These are phyloP conservation scores for Cephus spinipes DNA, from an alignment of 2,888 invertebrate genomes.

Conservation along the genomic window DNA sequence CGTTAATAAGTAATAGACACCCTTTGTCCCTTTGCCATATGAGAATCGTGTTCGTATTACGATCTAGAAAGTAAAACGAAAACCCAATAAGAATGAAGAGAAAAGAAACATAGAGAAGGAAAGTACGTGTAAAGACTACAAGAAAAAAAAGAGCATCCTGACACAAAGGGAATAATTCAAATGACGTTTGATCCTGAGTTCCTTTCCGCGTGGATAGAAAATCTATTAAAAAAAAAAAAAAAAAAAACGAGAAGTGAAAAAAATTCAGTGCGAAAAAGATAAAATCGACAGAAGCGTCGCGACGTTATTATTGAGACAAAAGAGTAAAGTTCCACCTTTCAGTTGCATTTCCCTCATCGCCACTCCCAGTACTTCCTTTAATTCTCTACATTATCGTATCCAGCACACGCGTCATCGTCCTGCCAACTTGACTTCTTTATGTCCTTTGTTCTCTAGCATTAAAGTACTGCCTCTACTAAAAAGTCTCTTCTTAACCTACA, in stretches of 20 bases:
- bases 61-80: too few relatives aligned
- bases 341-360: background rate
- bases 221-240: background rate
- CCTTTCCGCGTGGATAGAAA: background rate
- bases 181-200: background rate
- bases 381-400: background rate
- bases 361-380: background rate
- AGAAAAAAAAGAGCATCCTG: background rate
- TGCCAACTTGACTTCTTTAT: background rate
- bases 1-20: background rate
- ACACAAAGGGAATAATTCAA: background rate
- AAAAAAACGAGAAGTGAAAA: background rate
- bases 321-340: background rate
- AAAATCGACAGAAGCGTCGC: background rate
- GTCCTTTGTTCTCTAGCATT: background rate
- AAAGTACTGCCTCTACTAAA: background rate
- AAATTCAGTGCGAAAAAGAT: background rate
- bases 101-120: background rate
- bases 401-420: background rate
- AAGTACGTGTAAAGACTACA: background rate
- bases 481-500: background rate
- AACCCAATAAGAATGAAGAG: background rate
- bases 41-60: too few relatives aligned
- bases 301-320: background rate
- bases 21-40: too few relatives aligned